Base-by-base conservation (phyloP, 2,113 vertebrate genomes). In the Cyanoderma ruficeps region DNA sequence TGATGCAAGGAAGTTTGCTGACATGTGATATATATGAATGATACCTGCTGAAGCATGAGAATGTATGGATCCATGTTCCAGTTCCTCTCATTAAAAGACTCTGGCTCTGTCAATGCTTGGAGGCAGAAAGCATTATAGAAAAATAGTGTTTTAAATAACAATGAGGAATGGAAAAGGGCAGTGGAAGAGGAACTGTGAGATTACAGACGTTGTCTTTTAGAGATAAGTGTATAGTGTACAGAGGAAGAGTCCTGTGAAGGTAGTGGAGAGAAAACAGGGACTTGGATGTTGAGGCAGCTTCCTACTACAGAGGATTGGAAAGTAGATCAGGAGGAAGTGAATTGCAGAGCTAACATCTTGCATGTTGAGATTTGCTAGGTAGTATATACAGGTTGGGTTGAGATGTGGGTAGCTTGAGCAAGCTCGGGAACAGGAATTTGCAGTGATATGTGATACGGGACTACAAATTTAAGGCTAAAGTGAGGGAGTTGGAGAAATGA, bases 1-100 rank as follows among this genome's bases (percentile, higher is more conserved):
- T 42, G 24, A 21, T 2, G 1, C 44, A 20, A 31, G 30, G 46
- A 61, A 39, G 14, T 39, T 76, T 78, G 57, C 18, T 70, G 39
- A 16, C 0, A 0, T 33, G 25, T 75, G 25, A 35, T 49, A 3
- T 2, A 2, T 42, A 4, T 25, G 30, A 72, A 4, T 31, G 23
- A 21, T 42, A 7, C 57, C 17, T 64, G 59, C 70, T 78, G 83
- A 11, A 6, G 2, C 7, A 8, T 50, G 30, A 72, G 13, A 2
- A 0, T 16, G 27, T 35, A 5, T 5, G 12, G 39, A 18, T 79
- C n/a, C 24, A 1, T 13, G 13, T 65, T 84, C 35, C 50, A 42
- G 6, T 69, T 90, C 22, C 20, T 88, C 25, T 72, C 16, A 10
- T 18, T 47, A 11, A 55, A 67, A 49, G 9, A n/a, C 9, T 11